phyloP scores from a whole-genome alignment of 2,113 vertebrate genomes.

The Coturnix japonica region DNA sequence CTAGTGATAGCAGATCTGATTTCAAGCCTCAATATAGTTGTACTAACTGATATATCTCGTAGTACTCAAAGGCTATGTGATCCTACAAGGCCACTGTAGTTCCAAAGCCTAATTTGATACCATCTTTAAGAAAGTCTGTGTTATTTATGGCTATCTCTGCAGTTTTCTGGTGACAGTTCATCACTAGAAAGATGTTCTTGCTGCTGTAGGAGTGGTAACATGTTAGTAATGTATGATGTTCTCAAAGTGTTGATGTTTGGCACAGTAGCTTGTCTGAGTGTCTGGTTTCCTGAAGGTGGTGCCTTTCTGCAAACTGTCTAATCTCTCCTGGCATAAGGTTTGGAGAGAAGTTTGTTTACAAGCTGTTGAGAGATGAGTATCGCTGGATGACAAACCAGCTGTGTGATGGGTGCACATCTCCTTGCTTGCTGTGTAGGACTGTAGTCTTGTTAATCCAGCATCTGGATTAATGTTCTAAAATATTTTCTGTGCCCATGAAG shows the following conservation, averaged over 20 bases:
- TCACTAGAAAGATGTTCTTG: neutral
- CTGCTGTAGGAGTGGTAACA: neutral
- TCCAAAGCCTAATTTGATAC: neutral
- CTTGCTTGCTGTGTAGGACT: neutral
- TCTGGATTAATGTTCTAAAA: neutral
- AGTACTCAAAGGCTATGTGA: neutral
- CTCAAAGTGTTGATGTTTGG: neutral
- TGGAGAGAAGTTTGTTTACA: constrained; percentile 5
- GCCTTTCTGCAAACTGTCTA: neutral
- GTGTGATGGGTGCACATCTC: neutral
- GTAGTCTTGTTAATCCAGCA: neutral
- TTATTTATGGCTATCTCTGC: neutral
- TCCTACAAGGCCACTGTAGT: neutral
- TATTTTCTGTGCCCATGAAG: neutral
- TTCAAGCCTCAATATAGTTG: neutral
- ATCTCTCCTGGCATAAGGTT: neutral
- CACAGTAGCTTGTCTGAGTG: neutral
- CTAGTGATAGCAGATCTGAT: neutral
- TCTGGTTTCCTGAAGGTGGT: constrained; percentile 18
- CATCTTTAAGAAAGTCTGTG: neutral
- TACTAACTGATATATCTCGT: neutral
- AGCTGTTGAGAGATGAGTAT: neutral
- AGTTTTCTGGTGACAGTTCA: neutral
- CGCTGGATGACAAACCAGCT: neutral
- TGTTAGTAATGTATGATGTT: neutral